Base-by-base conservation (phyloP, 2,113 vertebrate species). In the Tragelaphus imberbis region DNA sequence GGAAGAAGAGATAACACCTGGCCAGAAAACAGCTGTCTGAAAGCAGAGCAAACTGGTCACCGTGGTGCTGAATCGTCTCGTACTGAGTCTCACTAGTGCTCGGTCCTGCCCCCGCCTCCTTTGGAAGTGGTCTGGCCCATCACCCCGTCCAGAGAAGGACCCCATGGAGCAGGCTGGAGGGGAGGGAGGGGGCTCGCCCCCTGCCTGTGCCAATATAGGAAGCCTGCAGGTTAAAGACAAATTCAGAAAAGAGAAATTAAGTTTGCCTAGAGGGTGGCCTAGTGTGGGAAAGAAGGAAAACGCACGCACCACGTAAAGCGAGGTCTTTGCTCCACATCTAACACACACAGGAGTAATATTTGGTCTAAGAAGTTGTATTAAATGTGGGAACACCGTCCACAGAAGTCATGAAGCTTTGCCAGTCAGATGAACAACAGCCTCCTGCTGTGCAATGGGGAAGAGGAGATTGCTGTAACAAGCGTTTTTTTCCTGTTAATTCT, bases 401-500 rank as follows among this genome's bases (percentile, higher is more conserved):
- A 5, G 1, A 28, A 25, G 25, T 13, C n/a, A 51, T 3, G 21
- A 1, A 2, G 15, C 15, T 84, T 56, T 30, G 25, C 51, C 19
- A 49, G 33, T 49, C 36, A 36, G 3, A 27, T 19, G 14, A 88
- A 65, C 65, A 51, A 28, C 2, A 63, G 53, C 44, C 27, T 79
- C 88, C 98, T 71, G 49, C 65, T 27, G 86, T 30, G 63, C 36
- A 87, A 96, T 94, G 97, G 95, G 95, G 63, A 97, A 95, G 94
- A 97, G 68, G 82, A 98, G 98, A 96, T 58, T 84, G 95, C 97
- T 95, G 61, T 33, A 80, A 94, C 49, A 80, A 95, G 97, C 97
- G 75, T 68, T 97, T 49, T 49, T 98, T 95, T 97, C 93, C 96
- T 68, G 84, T 97, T 97, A 96, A 97, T 97, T 71, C 96, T 91